Evolutionary conservation across 2,113 vertebrate genomes (phyloP), one percentile per base, ranked within the genome.

Genomic region (Oceanodroma tethys): DNA sequence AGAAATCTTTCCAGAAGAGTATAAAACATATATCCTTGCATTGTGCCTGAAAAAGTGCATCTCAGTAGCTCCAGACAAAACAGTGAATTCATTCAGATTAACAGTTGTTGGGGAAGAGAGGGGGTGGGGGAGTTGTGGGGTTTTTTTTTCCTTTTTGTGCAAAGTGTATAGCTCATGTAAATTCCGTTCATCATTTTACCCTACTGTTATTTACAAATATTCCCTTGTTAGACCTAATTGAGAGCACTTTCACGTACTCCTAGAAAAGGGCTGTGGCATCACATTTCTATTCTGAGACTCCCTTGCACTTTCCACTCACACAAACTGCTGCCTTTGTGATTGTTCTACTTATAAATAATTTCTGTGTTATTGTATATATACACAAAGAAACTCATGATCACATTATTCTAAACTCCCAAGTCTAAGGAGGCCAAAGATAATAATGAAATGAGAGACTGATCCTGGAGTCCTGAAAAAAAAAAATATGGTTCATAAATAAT

Each of bases 271-370:
- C 34, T 83, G 50, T 71, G 38, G 56, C 40, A 56, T 74, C 45
- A 67, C 29, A 30, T 87, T 97, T 96, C 90, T 90, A 96, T 95
- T 95, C 66, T 96, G 66, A 97, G 73, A 34, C 42, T 88, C 11
- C 19, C 11, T 32, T 91, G 73, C 71, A 85, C 83, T 94, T 92
- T 71, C 0, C 1, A 89, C 84, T 85, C 0, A 0, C 74, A 93
- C 36, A 86, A 88, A 89, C 82, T 91, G 25, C 56, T 90, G 55
- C 52, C 55, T 66, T 93, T 91, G 66, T 92, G 48, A 88, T 65
- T 86, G 84, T 81, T 94, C 89, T 79, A 71, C 94, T 88, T 74
- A 92, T 42, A 93, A 96, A 91, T 91, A 96, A 92, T 95, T 95
- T 94, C 79, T 86, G 21, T 67, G 47, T 82, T 90, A 82, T 73